A percentile compares a stretch with the other conserved stretches of the same genome.
Conservation (phyloP, 2,888 invertebrate genomes). For the Nasonovia ribisnigri region DNA sequence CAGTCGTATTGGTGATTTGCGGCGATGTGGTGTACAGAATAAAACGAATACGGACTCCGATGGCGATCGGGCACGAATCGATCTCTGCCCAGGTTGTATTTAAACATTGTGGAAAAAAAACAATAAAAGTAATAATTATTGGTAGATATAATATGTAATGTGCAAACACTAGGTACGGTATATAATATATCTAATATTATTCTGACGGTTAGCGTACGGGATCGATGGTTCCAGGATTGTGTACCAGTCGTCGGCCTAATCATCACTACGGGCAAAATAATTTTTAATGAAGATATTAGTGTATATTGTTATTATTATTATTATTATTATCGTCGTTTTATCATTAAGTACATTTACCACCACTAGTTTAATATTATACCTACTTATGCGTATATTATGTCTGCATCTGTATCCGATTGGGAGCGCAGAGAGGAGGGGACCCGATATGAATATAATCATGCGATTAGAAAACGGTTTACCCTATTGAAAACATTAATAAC, state of each 20-base stretch:
- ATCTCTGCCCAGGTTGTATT: slow-evolving; percentile 2
- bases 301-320: not conserved
- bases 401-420: not conserved
- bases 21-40: not conserved
- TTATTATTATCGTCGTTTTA: not conserved
- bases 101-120: not conserved
- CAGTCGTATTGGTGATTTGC: not conserved
- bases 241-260: not conserved
- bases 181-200: not conserved
- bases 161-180: not conserved
- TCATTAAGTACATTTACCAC: not conserved
- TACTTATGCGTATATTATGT: not conserved
- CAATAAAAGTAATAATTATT: not conserved
- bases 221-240: not conserved
- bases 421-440: not conserved
- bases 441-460: not conserved
- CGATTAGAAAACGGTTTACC: slow-evolving; percentile 14
- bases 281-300: not conserved
- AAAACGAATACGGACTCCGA: not conserved
- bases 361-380: not conserved
- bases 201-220: not conserved
- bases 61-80: slow-evolving; percentile 41
- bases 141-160: not conserved
- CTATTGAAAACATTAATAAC: not conserved
- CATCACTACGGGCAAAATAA: not conserved